These are phyloP conservation scores for Clistopyga incitator DNA, from an alignment of 2,888 invertebrate genomes.

Conservation along the genomic window DNA sequence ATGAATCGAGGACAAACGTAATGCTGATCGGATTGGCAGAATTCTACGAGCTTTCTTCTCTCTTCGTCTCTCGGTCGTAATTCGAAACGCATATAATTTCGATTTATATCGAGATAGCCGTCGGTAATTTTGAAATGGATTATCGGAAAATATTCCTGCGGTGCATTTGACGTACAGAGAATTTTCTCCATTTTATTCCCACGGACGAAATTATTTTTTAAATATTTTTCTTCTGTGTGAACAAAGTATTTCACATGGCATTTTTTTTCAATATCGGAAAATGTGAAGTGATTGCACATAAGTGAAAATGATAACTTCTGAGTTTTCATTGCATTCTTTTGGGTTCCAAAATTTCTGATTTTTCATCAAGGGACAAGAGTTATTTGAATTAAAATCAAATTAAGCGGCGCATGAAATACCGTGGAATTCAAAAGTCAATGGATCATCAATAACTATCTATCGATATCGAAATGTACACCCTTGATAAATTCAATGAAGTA, in stretches of 20 bases:
- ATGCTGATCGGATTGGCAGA: conserved; percentile 46
- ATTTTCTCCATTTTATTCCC: neutral
- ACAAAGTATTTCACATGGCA: too few relatives aligned
- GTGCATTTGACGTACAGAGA: neutral
- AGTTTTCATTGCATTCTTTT: neutral
- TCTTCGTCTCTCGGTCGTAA: neutral
- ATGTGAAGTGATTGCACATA: neutral
- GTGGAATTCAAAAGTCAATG: neutral
- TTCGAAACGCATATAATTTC: neutral
- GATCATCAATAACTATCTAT: neutral
- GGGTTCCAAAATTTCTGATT: neutral
- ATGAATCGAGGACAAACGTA: conserved; percentile 43
- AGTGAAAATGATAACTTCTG: neutral
- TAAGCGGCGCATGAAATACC: too few relatives aligned
- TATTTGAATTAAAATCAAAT: neutral
- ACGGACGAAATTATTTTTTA: neutral
- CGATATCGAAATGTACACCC: neutral
- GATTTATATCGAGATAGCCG: conserved; percentile 8
- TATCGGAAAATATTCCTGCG: neutral
- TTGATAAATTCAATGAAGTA: neutral
- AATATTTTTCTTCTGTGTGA: too few relatives aligned
- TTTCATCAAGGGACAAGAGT: neutral
- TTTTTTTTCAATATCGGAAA: too few relatives aligned
- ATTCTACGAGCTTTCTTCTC: neutral
- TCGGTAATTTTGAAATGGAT: neutral